These are phyloP conservation scores for Drosophila punjabiensis DNA, from an alignment of 1,140 invertebrate genomes.

Conservation along the genomic window DNA sequence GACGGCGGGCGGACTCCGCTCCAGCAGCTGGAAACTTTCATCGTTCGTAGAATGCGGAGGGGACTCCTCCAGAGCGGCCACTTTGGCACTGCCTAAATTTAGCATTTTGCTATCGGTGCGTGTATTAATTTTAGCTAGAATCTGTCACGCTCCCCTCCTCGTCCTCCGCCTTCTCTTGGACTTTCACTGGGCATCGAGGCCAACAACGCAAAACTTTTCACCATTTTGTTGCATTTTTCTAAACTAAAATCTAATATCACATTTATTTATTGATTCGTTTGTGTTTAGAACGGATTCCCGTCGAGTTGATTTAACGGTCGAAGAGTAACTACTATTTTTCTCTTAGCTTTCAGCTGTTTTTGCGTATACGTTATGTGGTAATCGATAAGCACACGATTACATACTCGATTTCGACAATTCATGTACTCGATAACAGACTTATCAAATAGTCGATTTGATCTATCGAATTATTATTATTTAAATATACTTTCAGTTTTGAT, in stretches of 20 bases:
- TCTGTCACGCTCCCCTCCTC: slow-evolving; percentile 21
- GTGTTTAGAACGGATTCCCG: neutral
- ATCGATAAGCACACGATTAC: neutral
- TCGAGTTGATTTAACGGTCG: slow-evolving; percentile 1
- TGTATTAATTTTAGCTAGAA: slow-evolving; percentile 39
- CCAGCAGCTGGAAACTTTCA: slow-evolving; percentile 47
- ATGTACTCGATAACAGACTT: neutral
- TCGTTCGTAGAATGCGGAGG: slow-evolving; percentile 20
- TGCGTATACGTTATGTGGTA: neutral
- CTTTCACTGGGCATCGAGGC: slow-evolving; percentile 52
- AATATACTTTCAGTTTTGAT: neutral
- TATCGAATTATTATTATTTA: neutral
- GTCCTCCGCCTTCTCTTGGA: slow-evolving; percentile 14
- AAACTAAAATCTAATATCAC: slow-evolving; percentile 39
- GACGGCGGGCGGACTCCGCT: neutral
- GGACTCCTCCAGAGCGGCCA: slow-evolving; percentile 36
- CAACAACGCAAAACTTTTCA: slow-evolving; percentile 11
- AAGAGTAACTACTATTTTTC: neutral
- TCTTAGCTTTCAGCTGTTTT: neutral
- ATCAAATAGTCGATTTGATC: neutral
- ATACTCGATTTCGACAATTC: neutral
- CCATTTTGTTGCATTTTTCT: slow-evolving; percentile 3
- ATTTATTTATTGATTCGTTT: slow-evolving; percentile 18
- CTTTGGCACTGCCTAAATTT: slow-evolving; percentile 68
- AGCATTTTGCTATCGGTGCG: slow-evolving; percentile 56